Conservation (phyloP, 2,113 vertebrate genomes). For the Mesitornis unicolor region DNA sequence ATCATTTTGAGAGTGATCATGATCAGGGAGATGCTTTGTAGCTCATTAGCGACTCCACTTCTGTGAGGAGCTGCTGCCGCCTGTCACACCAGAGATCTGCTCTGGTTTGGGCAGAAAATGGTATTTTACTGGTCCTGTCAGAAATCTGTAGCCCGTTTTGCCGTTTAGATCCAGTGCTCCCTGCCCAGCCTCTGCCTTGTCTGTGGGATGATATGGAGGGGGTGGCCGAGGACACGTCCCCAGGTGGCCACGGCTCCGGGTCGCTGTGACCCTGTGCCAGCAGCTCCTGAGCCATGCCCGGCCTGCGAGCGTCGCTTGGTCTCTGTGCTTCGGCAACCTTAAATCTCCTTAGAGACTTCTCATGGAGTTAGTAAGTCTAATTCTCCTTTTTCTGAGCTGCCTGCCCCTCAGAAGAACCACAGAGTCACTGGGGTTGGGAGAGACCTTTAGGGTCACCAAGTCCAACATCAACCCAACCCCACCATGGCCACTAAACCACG, state of each 20-base stretch:
- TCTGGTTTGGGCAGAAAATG: not conserved
- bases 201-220: accelerated
- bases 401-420: not conserved
- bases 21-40: conserved; percentile 4
- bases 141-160: not conserved
- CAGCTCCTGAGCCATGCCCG: not conserved
- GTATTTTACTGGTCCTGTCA: not conserved
- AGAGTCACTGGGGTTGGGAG: too few species aligned
- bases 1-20: conserved; percentile 9
- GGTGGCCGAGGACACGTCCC: not conserved
- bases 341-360: not conserved
- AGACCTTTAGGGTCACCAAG: too few species aligned
- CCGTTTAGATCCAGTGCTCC: not conserved
- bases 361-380: not conserved
- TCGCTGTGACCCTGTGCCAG: not conserved
- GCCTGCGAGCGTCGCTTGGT: not conserved
- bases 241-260: not conserved
- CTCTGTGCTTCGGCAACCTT: not conserved
- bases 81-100: not conserved
- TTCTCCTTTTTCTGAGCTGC: not conserved
- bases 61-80: not conserved
- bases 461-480: too few species aligned
- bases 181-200: not conserved
- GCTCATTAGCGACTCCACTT: conserved; percentile 14
- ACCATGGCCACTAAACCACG: too few species aligned